Evolutionary conservation across 2,797 vertebrate species (phyloP).

Genomic region (Bradypodion ventrale): DNA sequence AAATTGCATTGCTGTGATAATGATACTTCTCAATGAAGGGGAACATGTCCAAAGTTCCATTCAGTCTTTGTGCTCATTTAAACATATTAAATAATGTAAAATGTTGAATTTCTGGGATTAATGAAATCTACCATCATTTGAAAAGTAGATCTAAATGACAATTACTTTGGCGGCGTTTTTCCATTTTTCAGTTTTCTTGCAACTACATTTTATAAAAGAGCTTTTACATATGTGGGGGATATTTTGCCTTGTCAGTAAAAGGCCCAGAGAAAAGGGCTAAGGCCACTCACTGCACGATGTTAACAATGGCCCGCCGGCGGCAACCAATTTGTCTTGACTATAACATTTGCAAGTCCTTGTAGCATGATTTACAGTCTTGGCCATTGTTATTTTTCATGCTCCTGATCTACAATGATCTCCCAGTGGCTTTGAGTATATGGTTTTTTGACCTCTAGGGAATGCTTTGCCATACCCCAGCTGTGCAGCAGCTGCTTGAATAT

Average conservation of each 20-base stretch:
- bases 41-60: accelerated
- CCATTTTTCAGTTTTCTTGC: not conserved
- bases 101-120: accelerated
- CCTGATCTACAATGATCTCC: not conserved
- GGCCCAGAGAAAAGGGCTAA: not conserved
- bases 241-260: accelerated
- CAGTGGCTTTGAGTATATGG: not conserved
- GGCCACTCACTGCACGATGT: not conserved
- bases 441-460: not conserved
- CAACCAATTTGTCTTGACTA: not conserved
- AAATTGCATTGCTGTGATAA: not conserved
- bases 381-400: not conserved
- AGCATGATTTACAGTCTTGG: not conserved
- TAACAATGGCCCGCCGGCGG: not conserved
- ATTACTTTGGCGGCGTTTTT: not conserved
- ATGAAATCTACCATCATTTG: constrained; percentile 3
- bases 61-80: accelerated
- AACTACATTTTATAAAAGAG: accelerated
- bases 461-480: not conserved
- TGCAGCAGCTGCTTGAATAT: no score
- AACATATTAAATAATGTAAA: not conserved
- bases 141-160: not conserved
- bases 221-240: accelerated
- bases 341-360: not conserved
- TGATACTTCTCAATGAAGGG: accelerated